These are phyloP conservation scores for Pitangus sulphuratus DNA, from an alignment of 2,797 vertebrate genomes.

Conservation along the genomic window DNA sequence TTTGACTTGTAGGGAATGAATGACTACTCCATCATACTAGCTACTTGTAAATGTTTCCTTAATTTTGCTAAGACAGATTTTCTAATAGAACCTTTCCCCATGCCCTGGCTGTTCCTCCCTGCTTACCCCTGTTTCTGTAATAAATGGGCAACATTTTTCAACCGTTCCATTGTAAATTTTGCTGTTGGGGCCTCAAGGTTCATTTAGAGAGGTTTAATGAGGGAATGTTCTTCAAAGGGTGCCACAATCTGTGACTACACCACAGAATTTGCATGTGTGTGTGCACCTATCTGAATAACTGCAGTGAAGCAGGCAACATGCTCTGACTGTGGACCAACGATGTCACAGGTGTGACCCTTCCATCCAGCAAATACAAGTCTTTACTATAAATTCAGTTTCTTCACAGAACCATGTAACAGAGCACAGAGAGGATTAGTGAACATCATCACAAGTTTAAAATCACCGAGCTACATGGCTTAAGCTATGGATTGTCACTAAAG, in stretches of 20 bases:
- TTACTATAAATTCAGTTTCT: background rate
- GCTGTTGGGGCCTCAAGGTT: background rate
- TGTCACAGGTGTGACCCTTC: background rate
- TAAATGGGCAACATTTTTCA: background rate
- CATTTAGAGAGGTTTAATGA: background rate
- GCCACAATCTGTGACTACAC: rapidly evolving
- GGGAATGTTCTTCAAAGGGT: background rate
- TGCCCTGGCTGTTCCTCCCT: background rate
- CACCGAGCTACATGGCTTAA: background rate
- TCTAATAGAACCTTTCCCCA: background rate
- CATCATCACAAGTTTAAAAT: background rate
- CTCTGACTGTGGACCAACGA: background rate
- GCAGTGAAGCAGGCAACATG: background rate
- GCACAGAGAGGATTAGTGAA: background rate
- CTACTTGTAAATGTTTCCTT: background rate
- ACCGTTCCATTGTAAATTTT: background rate
- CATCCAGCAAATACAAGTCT: background rate
- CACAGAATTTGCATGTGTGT: background rate
- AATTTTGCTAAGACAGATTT: background rate
- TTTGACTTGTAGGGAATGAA: background rate
- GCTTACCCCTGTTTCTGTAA: background rate
- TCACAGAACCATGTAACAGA: background rate
- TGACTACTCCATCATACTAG: background rate
- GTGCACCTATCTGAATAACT: background rate
- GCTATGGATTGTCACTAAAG: background rate